Evolutionary conservation across 2,888 invertebrate species (phyloP), one percentile per base, ranked within the genome.

Genomic region (Seira ritae): DNA sequence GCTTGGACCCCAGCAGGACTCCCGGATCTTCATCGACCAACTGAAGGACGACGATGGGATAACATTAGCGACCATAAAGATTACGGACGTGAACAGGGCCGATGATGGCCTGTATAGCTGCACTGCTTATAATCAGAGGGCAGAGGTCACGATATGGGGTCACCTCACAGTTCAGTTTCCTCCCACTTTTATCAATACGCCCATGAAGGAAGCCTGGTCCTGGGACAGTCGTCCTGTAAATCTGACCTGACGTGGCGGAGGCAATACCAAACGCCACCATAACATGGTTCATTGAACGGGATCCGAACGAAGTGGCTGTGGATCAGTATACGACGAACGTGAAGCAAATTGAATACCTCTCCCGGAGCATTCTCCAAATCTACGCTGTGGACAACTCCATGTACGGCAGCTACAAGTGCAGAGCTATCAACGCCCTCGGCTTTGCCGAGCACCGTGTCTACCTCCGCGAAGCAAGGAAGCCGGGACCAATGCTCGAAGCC

Each of bases 91-190:
- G 15, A 92, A 93, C 92, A 95, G 84, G 12, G 92, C 93, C 1
- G 96, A 97, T 90, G 97, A 97, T 90, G 97, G 97, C 0, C 92
- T 97, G 8, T 97, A 97, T 90, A 95, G 95, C 90, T 97, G 97
- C 90, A 93, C 95, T 71, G 97, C 97, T 3, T 92, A 93, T 89
- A 97, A 97, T 90, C 93, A 94, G 89, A 89, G 88, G 62, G 84
- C 86, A 17, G 62, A 83, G 12, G 42, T 42, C 12, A 42, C 42
- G 42, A 42, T 12, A 42, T 42, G 42, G 89, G 97, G 96, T 0
- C 96, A 97, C 90, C 92, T 97, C 73, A 94, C 94, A 0, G 95
- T 97, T 1, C 94, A 97, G 90, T 97, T 95, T 90, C 93, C 93
- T 3, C 97, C 97, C 0, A 94, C 95, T 1, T 97, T 97, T 90